Conservation (phyloP, 2,113 vertebrate genomes). For the Thamnaconus septentrionalis region DNA sequence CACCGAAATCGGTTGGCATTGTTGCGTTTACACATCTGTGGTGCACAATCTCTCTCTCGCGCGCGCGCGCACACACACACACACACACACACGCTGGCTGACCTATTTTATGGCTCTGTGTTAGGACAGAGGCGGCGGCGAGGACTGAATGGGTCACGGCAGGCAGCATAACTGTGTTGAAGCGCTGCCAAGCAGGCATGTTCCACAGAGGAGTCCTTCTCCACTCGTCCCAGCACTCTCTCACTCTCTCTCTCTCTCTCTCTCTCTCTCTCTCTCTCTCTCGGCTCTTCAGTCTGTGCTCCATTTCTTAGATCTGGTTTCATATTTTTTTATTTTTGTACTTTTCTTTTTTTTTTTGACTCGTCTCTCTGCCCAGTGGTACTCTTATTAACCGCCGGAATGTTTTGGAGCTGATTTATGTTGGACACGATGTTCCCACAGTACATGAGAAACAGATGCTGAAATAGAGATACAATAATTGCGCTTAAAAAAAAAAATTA, state of each 20-base stretch:
- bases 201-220: conserved; percentile 38
- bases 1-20: neutral
- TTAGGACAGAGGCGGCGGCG: conserved; percentile 32
- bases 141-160: conserved; percentile 44
- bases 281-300: no score
- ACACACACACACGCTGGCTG: conserved; percentile 20
- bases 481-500: no score
- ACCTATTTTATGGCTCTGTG: conserved; percentile 57
- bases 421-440: neutral
- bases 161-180: conserved; percentile 54
- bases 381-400: neutral
- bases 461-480: no score
- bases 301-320: no score
- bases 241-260: neutral
- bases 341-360: no score
- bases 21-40: conserved; percentile 17
- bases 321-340: no score
- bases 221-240: neutral
- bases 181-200: conserved; percentile 39
- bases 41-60: neutral
- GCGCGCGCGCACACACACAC: conserved; percentile 3
- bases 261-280: neutral
- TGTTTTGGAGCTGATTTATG: no score
- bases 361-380: neutral
- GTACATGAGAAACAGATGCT: no score